phyloP scores from a whole-genome alignment of 2,113 vertebrate species.

The Tor tambroides region DNA sequence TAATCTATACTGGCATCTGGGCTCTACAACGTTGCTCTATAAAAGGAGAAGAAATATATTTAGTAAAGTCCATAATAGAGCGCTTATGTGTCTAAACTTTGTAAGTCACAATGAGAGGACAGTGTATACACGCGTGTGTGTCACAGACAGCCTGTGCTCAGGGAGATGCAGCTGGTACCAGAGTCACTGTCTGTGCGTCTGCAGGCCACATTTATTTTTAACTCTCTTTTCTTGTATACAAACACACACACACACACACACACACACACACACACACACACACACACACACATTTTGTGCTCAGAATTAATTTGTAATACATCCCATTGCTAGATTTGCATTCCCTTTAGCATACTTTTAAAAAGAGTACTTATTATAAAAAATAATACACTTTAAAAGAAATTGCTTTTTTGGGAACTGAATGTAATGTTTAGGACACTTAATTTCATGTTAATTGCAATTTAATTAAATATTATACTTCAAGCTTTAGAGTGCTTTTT shows the following conservation, averaged over 20 bases:
- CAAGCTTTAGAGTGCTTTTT: background rate
- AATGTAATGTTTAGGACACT: background rate
- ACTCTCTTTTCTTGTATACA: background rate
- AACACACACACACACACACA: conserved; percentile 9
- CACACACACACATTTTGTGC: background rate
- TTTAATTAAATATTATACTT: background rate
- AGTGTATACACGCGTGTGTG: background rate
- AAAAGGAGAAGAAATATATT: background rate
- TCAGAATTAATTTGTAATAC: background rate
- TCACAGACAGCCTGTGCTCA: conserved; percentile 40
- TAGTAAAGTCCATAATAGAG: background rate
- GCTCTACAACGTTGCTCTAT: background rate
- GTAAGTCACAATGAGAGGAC: conserved; percentile 10
- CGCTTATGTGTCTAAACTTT: background rate
- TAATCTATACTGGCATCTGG: background rate
- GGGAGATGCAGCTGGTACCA: conserved; percentile 47
- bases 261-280: conserved; percentile 10
- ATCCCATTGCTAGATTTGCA: background rate
- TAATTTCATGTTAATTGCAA: background rate
- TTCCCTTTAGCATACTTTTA: background rate
- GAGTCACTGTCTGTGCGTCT: conserved; percentile 23
- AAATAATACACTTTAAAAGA: background rate
- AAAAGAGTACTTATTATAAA: background rate
- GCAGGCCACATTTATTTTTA: conserved; percentile 50
- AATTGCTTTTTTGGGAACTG: background rate